These are phyloP conservation scores for Tokudaia muenninki DNA, from an alignment of 2,797 vertebrate species.

Conservation along the genomic window DNA sequence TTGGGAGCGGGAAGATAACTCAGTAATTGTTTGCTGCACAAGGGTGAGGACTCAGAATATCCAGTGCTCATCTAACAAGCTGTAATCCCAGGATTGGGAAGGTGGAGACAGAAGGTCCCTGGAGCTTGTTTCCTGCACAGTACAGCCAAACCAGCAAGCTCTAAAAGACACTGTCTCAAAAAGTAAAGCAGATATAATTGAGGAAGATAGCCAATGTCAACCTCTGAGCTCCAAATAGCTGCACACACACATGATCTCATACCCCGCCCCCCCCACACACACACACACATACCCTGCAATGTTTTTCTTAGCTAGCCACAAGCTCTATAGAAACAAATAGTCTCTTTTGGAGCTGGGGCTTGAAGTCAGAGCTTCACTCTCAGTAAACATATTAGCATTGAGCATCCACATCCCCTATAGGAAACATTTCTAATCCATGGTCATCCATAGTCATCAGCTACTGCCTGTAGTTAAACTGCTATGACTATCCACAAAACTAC, in stretches of 20 bases:
- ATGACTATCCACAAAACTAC: background rate
- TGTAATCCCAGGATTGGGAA: background rate
- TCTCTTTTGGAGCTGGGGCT: too few relatives aligned
- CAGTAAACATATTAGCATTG: background rate
- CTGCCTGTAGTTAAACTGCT: constrained; percentile 36
- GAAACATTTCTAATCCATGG: background rate
- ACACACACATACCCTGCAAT: background rate
- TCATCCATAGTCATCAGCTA: background rate
- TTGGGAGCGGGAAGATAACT: background rate
- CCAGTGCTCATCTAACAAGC: background rate
- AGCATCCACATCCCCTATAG: background rate
- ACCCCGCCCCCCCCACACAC: too few relatives aligned
- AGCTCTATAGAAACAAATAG: background rate
- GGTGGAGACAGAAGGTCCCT: background rate
- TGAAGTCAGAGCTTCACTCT: background rate
- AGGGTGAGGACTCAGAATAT: background rate
- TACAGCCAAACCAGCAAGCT: background rate
- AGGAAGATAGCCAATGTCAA: background rate
- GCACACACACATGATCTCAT: background rate
- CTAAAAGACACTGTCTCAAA: background rate
- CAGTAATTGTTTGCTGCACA: background rate
- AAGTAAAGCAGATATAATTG: background rate
- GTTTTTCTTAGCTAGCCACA: constrained; percentile 24
- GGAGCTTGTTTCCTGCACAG: background rate
- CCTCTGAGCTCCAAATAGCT: background rate